Conservation (phyloP, 2,113 vertebrate species). For the Drymodes brunneopygia region DNA sequence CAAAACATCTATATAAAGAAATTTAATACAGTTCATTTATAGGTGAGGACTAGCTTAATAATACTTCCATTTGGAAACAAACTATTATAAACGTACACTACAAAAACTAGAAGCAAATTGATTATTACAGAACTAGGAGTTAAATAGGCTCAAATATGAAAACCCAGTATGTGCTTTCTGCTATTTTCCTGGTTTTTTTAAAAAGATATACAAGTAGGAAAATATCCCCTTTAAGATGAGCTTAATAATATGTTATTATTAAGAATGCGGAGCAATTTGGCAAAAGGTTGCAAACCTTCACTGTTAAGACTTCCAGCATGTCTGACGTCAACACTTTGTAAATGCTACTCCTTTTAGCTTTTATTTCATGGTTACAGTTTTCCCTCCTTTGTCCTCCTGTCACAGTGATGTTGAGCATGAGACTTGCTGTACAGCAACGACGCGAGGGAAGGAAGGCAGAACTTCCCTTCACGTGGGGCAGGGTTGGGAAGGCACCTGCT, state of each 20-base stretch:
- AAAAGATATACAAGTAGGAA: not conserved
- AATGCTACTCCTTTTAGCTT: not conserved
- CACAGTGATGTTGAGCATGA: rapidly evolving
- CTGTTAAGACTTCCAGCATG: not conserved
- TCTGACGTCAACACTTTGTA: not conserved
- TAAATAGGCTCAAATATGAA: not conserved
- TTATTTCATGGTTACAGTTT: not conserved
- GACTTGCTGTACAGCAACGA: not conserved
- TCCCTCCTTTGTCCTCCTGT: not conserved
- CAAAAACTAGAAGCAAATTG: not conserved
- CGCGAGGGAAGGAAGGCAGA: not conserved
- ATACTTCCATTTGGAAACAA: not conserved
- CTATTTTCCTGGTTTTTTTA: not conserved
- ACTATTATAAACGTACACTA: not conserved
- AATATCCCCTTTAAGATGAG: not conserved
- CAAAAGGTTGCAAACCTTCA: not conserved
- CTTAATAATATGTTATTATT: not conserved
- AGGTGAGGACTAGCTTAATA: not conserved
- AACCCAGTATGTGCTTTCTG: not conserved
- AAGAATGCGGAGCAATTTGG: not conserved
- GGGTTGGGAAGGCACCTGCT: not conserved
- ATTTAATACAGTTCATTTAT: not conserved
- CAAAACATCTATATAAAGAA: not conserved
- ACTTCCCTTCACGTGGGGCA: rapidly evolving
- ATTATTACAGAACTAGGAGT: not conserved